A percentile compares a stretch with the other conserved stretches of the same genome.
phyloP scores from a whole-genome alignment of 2,113 vertebrate genomes.

The Cololabis saira region DNA sequence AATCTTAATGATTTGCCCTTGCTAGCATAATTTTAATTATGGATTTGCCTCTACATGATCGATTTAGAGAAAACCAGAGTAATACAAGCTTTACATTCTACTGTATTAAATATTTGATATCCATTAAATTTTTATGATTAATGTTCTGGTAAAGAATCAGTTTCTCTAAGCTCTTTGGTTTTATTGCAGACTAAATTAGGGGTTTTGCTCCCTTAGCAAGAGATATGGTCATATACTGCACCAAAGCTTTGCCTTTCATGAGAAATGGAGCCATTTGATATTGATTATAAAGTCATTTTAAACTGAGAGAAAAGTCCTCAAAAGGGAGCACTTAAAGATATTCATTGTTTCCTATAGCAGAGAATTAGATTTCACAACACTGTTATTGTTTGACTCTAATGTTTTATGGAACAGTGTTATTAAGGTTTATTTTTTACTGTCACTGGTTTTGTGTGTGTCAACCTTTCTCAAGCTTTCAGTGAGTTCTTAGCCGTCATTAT shows the following conservation, averaged over 20 bases:
- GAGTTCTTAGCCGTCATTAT: too few relatives aligned
- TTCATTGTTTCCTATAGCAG: slow-evolving; percentile 40
- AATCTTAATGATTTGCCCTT: slow-evolving; percentile 83
- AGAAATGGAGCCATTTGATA: slow-evolving; percentile 74
- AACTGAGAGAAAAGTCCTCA: slow-evolving; percentile 50
- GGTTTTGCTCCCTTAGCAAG: slow-evolving; percentile 73
- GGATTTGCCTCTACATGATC: slow-evolving; percentile 85
- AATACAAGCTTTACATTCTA: slow-evolving; percentile 85
- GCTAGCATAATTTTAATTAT: slow-evolving; percentile 86
- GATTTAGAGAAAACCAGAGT: slow-evolving; percentile 83
- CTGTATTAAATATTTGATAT: slow-evolving; percentile 88
- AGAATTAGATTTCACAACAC: slow-evolving; percentile 33
- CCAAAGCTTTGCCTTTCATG: slow-evolving; percentile 65
- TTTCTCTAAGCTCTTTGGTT: slow-evolving; percentile 80
- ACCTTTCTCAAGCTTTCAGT: too few relatives aligned
- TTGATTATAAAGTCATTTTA: slow-evolving; percentile 73
- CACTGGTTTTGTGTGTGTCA: too few relatives aligned
- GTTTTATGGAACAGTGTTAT: too few relatives aligned
- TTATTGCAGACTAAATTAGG: slow-evolving; percentile 83
- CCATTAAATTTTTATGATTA: slow-evolving; percentile 85
- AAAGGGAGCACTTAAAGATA: slow-evolving; percentile 51
- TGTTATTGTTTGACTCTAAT: too few relatives aligned
- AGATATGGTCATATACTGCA: slow-evolving; percentile 73
- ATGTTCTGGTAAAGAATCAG: slow-evolving; percentile 83
- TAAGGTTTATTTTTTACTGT: too few relatives aligned